These are phyloP conservation scores for Limnephilus rhombicus DNA, from an alignment of 2,888 invertebrate species.

Conservation along the genomic window DNA sequence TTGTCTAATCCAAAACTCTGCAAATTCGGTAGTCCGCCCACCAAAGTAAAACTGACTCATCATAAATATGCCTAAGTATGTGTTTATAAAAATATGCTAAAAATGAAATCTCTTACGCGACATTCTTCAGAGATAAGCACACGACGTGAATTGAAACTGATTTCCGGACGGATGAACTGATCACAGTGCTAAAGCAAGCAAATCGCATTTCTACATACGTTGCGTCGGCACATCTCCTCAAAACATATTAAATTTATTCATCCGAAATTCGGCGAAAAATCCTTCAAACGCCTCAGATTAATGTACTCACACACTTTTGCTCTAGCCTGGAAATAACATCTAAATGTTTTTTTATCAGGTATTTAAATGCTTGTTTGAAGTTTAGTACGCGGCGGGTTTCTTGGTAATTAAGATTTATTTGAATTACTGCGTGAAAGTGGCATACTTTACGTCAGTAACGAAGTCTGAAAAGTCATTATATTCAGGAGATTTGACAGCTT, in stretches of 20 bases:
- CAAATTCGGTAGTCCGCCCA: background rate
- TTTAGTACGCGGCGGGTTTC: background rate
- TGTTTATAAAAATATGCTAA: background rate
- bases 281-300: background rate
- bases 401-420: background rate
- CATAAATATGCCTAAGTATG: background rate
- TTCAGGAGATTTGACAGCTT: slow-evolving; percentile 9
- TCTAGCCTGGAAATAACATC: background rate
- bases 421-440: background rate
- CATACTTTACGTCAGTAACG: background rate
- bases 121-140: background rate
- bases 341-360: background rate
- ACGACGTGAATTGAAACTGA: background rate
- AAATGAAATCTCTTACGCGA: background rate
- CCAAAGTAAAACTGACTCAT: background rate
- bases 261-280: background rate
- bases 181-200: background rate
- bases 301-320: background rate
- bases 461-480: background rate
- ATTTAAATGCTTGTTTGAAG: background rate
- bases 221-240: background rate
- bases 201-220: background rate
- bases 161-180: background rate
- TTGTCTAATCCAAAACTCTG: too few relatives aligned
- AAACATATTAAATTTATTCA: background rate